A percentile compares a stretch with the other conserved stretches of the same genome.
phyloP scores from a whole-genome alignment of 2,113 vertebrate species.

The Sapayoa aenigma region DNA sequence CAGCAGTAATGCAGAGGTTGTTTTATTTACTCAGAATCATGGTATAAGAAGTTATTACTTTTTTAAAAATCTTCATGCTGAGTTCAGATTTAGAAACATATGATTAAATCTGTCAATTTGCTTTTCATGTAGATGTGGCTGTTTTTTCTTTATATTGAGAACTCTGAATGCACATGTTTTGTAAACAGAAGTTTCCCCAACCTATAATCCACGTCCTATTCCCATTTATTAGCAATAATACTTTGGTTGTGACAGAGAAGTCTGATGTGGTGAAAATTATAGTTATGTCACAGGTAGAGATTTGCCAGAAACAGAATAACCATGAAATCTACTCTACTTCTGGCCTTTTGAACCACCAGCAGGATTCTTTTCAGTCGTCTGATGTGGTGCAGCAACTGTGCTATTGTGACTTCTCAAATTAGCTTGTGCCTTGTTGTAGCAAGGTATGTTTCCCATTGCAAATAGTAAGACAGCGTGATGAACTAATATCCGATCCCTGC shows the following conservation, averaged over 20 bases:
- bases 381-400: slow-evolving; percentile 35
- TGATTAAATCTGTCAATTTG: slow-evolving; percentile 53
- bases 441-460: slow-evolving; percentile 5
- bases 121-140: slow-evolving; percentile 39
- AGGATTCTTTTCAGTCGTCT: slow-evolving; percentile 14
- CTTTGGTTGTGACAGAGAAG: slow-evolving; percentile 43
- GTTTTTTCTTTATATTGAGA: slow-evolving; percentile 28
- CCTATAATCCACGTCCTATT: slow-evolving; percentile 41
- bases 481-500: not conserved
- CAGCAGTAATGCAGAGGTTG: slow-evolving; percentile 51
- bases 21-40: slow-evolving; percentile 31
- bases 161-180: slow-evolving; percentile 18
- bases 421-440: slow-evolving; percentile 6
- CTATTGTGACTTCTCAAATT: slow-evolving; percentile 37
- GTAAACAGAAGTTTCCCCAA: slow-evolving; percentile 43
- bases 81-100: slow-evolving; percentile 47
- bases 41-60: slow-evolving; percentile 22
- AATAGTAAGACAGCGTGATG: not conserved
- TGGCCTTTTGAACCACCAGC: slow-evolving; percentile 5
- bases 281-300: slow-evolving; percentile 30
- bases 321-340: slow-evolving; percentile 21
- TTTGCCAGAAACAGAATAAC: slow-evolving; percentile 37
- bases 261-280: slow-evolving; percentile 60
- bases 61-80: not conserved
- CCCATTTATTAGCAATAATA: slow-evolving; percentile 44